Base-by-base conservation (phyloP, 2,888 invertebrate species). In the Cancer borealis region DNA sequence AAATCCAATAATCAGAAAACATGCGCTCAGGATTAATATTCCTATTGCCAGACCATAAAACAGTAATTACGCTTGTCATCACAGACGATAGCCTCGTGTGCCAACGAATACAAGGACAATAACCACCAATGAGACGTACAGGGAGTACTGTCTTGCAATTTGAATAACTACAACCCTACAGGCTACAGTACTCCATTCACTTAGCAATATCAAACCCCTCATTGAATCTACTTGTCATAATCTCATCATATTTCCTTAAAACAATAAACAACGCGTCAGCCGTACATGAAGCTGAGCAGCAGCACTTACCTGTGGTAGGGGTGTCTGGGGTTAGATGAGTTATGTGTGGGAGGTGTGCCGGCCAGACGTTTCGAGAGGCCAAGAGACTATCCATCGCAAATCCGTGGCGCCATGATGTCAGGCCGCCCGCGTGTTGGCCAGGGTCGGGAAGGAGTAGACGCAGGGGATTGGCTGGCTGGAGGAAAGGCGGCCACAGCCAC, bases 361-460 rank as follows among this genome's bases (percentile, higher is more conserved):
- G 47, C 88, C 88, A 89, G 8, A 12, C 49, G 6, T 39, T 60
- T 8, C 90, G 90, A 21, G 90, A 39, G 8, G 39, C 90, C 90
- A 91, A 3, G 30, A 60, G 60, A 54, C 54, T 60, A 6, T 91
- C 90, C n/a, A 91, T 54, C 12, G 89, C 26, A 39, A 91, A 91
- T 0, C 91, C 91, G 30, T 30, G 93, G 49, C 66, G 93, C 90
- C 90, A 93, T 21, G 87, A 14, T 46, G 92, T 39, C 92, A 92
- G 87, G 88, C 92, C 26, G 4, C 54, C 45, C 39, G 49, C 47
- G 30, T 90, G 89, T 30, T 90, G 79, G 21, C 46, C 47, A 30
- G 89, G 66, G 21, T 54, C 54, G 47, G 90, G 91, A 46, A 93
- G 91, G 49, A 91, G 93, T 10, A 93, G 91, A 30, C 91, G 73